A percentile compares a stretch with the other conserved stretches of the same genome.
Conservation (phyloP, 2,113 vertebrate species). For the Zosterops hypoxanthus region DNA sequence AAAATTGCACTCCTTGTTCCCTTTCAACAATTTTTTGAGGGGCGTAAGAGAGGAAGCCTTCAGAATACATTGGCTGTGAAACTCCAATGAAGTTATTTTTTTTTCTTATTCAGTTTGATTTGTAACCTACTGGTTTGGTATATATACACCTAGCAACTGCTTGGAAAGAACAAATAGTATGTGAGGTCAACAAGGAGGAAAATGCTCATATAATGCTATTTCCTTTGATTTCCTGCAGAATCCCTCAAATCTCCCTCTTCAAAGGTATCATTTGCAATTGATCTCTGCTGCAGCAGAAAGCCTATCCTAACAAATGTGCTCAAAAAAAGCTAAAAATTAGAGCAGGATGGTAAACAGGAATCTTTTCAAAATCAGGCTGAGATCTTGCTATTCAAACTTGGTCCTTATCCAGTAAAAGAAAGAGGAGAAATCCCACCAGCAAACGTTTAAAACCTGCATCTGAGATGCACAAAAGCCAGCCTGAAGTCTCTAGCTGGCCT, state of each 20-base stretch:
- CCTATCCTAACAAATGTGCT: neutral
- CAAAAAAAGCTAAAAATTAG: neutral
- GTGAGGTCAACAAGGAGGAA: neutral
- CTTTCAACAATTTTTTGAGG: neutral
- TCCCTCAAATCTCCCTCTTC: slow-evolving; percentile 47
- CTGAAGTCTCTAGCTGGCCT: neutral
- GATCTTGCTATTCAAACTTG: neutral
- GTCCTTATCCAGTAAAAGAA: neutral
- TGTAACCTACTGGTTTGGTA: neutral
- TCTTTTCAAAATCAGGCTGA: neutral
- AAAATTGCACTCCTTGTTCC: neutral
- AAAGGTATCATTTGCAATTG: slow-evolving; percentile 20
- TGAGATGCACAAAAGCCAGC: neutral
- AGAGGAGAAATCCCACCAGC: neutral
- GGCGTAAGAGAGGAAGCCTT: accelerated
- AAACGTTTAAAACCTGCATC: neutral
- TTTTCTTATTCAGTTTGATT: neutral
- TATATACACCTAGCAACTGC: neutral
- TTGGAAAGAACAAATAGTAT: neutral
- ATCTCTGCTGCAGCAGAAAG: slow-evolving; percentile 30
- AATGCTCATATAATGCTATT: neutral
- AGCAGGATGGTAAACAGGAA: neutral
- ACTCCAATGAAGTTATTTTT: neutral
- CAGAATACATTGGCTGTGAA: neutral
- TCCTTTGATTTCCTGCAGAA: slow-evolving; percentile 40